Evolutionary conservation across 2,113 vertebrate species (phyloP).

Genomic region (Neolamprologus falcicula): DNA sequence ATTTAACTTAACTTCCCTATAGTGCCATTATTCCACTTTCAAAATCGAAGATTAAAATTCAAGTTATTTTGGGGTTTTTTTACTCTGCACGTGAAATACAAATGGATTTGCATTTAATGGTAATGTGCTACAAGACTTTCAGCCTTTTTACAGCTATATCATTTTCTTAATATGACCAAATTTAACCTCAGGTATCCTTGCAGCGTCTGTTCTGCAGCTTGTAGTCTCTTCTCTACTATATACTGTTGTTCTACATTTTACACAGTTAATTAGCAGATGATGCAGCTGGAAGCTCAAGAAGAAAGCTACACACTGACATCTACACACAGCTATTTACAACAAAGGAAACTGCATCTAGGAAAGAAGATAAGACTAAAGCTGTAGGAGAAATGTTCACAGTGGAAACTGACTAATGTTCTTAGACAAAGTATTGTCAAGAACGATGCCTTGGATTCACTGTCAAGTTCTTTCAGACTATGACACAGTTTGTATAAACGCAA

Average conservation of each 20-base stretch:
- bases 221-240: neutral
- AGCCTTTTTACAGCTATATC: neutral
- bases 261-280: neutral
- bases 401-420: neutral
- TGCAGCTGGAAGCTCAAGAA: neutral
- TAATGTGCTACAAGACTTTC: neutral
- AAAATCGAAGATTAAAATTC: neutral
- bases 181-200: neutral
- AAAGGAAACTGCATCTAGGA: neutral
- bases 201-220: neutral
- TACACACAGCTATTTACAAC: neutral
- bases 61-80: rapidly evolving
- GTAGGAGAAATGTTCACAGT: neutral
- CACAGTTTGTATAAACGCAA: neutral
- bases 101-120: neutral
- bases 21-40: neutral
- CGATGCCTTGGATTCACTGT: neutral
- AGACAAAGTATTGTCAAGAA: neutral
- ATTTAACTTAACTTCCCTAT: neutral
- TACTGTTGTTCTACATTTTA: neutral
- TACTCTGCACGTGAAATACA: neutral
- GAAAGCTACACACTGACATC: neutral
- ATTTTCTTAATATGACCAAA: neutral
- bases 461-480: neutral
- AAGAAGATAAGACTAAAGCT: neutral